Conservation (phyloP, 2,888 invertebrate genomes). For the Eupithecia exiguata region DNA sequence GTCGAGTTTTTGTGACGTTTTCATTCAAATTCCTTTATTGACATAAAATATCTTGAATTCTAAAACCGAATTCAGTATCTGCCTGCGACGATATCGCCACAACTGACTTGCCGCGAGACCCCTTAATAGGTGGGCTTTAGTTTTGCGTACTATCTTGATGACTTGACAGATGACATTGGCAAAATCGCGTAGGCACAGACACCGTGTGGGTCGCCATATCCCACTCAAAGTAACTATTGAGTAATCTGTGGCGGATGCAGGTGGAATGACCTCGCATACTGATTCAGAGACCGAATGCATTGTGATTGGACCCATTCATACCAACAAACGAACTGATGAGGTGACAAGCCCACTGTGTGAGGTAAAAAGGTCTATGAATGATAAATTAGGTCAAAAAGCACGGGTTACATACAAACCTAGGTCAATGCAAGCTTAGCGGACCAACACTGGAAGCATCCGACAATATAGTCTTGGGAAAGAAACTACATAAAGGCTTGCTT, state of each 20-base stretch:
- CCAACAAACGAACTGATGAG: neutral
- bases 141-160: neutral
- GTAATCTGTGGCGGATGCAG: neutral
- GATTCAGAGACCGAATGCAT: neutral
- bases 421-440: neutral
- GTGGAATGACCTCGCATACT: slow-evolving; percentile 1
- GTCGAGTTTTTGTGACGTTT: too few species aligned
- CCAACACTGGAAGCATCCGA: neutral
- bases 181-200: neutral
- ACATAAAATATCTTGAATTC: too few species aligned
- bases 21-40: too few species aligned
- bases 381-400: neutral
- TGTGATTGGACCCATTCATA: neutral
- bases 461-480: neutral
- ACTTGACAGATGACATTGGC: slow-evolving; percentile 7
- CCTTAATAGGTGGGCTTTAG: neutral
- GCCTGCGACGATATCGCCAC: too few species aligned
- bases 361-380: neutral
- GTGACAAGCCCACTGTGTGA: neutral
- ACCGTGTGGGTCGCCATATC: neutral
- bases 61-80: too few species aligned
- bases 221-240: slow-evolving; percentile 3
- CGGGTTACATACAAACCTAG: neutral
- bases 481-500: neutral
- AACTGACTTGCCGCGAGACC: too few species aligned